These are phyloP conservation scores for Manis javanica DNA, from an alignment of 2,797 vertebrate genomes.

Conservation along the genomic window DNA sequence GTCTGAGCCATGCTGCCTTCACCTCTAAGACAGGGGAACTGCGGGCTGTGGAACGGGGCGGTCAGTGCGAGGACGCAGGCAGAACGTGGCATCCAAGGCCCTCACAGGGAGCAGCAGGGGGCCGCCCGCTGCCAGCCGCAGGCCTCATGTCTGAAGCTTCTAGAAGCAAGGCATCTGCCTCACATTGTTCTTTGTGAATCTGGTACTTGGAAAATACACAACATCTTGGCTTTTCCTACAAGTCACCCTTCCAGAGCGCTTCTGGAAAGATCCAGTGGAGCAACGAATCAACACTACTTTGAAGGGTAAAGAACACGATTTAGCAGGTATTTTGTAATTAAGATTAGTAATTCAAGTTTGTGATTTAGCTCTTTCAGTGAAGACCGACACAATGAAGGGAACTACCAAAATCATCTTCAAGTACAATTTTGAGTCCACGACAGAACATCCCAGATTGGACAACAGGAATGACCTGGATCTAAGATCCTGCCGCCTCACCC, in stretches of 20 bases:
- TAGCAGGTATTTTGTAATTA: neutral
- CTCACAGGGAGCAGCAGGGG: neutral
- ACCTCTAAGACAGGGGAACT: neutral
- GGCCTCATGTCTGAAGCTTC: neutral
- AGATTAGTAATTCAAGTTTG: neutral
- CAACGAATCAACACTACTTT: neutral
- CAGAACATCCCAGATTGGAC: neutral
- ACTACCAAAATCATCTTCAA: neutral
- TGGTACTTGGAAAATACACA: neutral
- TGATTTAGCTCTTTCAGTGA: neutral
- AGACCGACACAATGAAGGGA: neutral
- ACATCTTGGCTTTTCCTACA: neutral
- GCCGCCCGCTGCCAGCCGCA: neutral
- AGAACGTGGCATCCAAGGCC: neutral
- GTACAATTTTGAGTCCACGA: neutral
- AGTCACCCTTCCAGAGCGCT: neutral
- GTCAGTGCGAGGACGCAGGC: neutral
- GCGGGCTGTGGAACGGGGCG: neutral
- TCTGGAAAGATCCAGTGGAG: neutral
- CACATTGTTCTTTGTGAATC: neutral
- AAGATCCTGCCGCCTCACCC: accelerated
- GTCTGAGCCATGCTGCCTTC: constrained; percentile 50
- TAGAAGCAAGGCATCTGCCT: neutral
- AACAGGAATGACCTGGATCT: neutral
- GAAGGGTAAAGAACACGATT: neutral